phyloP scores from a whole-genome alignment of 2,113 vertebrate genomes.

The Psophia crepitans region DNA sequence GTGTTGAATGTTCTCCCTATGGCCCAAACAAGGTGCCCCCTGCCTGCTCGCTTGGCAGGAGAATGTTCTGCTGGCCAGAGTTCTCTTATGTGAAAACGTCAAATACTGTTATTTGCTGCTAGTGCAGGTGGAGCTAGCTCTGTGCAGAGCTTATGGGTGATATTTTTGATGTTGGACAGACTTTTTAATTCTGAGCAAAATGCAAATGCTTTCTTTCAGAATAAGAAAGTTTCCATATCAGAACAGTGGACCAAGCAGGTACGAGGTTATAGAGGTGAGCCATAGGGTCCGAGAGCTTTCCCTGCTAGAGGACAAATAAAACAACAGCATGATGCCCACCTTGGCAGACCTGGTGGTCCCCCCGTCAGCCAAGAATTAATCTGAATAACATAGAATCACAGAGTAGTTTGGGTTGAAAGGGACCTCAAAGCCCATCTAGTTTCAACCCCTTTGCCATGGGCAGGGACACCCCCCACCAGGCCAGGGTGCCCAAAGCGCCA shows the following conservation, averaged over 20 bases:
- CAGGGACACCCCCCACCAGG: too few species aligned
- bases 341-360: not conserved
- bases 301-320: not conserved
- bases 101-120: not conserved
- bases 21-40: not conserved
- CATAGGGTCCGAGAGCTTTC: not conserved
- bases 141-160: not conserved
- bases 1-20: not conserved
- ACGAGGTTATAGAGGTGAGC: not conserved
- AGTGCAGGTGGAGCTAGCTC: not conserved
- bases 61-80: not conserved
- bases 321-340: not conserved
- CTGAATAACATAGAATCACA: not conserved
- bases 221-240: not conserved
- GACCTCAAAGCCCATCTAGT: too few species aligned
- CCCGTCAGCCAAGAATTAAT: not conserved
- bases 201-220: not conserved
- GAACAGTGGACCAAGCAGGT: not conserved
- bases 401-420: too few species aligned
- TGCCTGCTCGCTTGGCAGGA: not conserved
- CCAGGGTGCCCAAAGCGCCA: too few species aligned
- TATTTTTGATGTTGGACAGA: not conserved
- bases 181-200: not conserved
- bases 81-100: not conserved
- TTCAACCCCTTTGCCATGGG: too few species aligned